Base-by-base conservation (phyloP, 2,797 vertebrate genomes). In the Pangasius djambal region DNA sequence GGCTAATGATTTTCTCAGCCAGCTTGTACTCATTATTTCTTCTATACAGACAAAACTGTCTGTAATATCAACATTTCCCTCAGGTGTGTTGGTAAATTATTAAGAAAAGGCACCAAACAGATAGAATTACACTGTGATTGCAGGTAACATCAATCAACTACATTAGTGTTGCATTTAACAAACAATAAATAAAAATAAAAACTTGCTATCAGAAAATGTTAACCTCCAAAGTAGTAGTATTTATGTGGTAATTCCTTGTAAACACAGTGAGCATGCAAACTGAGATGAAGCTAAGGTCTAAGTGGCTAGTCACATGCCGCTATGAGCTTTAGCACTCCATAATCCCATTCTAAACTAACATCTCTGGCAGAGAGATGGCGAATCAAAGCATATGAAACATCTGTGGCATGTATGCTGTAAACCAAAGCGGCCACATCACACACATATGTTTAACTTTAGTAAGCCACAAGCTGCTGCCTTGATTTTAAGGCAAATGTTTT, bases 341-440 rank as follows among this genome's bases (percentile, higher is more conserved):
- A 67, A 79, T 65, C n/a, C 61, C 48, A 12, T 25, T 25, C 69
- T 84, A 75, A 88, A 50, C 81, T 22, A 50, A 25, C 22, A 34
- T 44, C 57, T 69, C 65, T 7, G n/a, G 9, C 18, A 85, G 31
- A 55, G 65, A 52, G 44, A 22, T 2, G 22, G 28, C 55, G 1
- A 75, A 65, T 83, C 52, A 82, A 82, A 69, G 86, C 48, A 20
- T 28, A 74, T 34, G 15, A 85, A 88, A 63, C 59, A 84, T 88
- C 69, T 75, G 81, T 40, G 69, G 69, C n/a, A 48, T 59, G 48
- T 37, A 61, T 4, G 4, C 82, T 34, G 18, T 44, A 70, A 52
- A 74, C 40, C 61, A 37, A 67, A 67, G 59, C 15, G 15, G 31
- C 59, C 82, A 57, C 83, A 67, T 78, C 50, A 69, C 61, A 52